Conservation (phyloP, 2,113 vertebrate species). For the Lagopus leucura region DNA sequence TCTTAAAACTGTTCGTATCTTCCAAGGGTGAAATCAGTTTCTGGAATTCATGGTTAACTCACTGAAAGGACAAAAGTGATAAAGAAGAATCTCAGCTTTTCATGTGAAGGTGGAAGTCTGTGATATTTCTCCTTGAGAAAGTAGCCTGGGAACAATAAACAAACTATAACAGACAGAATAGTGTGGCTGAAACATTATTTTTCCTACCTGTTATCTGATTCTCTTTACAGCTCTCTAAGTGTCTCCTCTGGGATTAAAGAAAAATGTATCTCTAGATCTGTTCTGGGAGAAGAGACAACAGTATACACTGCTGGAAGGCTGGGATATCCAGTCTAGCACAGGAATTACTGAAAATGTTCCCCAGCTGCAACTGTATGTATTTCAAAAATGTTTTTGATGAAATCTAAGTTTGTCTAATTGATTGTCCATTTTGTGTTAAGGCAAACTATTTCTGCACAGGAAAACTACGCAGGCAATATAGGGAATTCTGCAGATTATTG, state of each 20-base stretch:
- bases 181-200: not conserved
- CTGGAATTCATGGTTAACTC: not conserved
- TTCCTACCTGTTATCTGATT: not conserved
- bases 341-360: not conserved
- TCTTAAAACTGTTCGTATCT: not conserved
- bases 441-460: not conserved
- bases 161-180: not conserved
- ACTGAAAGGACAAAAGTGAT: not conserved
- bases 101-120: not conserved
- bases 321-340: fast-evolving
- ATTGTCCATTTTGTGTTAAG: not conserved
- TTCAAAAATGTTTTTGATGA: not conserved
- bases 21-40: not conserved
- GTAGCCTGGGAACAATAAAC: not conserved
- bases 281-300: not conserved
- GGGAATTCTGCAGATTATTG: not conserved
- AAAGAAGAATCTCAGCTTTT: not conserved
- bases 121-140: not conserved
- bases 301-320: not conserved
- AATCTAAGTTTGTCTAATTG: not conserved
- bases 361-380: not conserved
- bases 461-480: not conserved
- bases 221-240: not conserved
- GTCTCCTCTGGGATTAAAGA: not conserved
- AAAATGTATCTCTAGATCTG: not conserved